These are phyloP conservation scores for Myotis myotis DNA, from an alignment of 2,797 vertebrate genomes.

Conservation along the genomic window DNA sequence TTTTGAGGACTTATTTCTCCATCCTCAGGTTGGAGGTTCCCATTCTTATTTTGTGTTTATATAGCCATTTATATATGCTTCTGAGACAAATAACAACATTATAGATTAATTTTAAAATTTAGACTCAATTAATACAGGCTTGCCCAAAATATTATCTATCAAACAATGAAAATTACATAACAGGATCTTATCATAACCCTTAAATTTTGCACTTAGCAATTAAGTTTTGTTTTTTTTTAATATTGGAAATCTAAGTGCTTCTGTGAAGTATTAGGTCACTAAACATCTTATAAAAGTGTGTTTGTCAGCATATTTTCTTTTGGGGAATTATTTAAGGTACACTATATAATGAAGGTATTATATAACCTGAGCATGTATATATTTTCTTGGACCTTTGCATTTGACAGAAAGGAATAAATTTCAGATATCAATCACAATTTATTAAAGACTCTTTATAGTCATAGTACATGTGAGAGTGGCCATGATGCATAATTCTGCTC, in stretches of 20 bases:
- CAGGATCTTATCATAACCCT: background rate
- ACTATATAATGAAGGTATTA: background rate
- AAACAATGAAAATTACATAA: background rate
- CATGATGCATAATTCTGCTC: background rate
- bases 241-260: background rate
- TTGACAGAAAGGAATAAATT: background rate
- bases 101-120: constrained; percentile 11
- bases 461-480: background rate
- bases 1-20: background rate
- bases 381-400: background rate
- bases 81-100: background rate
- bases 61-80: background rate
- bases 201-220: background rate
- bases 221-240: background rate
- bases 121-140: background rate
- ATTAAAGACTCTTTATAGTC: background rate
- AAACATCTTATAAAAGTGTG: background rate
- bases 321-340: background rate
- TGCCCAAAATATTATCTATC: background rate
- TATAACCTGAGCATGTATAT: background rate
- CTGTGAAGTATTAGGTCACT: background rate
- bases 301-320: background rate
- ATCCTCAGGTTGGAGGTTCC: background rate
- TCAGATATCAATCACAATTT: background rate
- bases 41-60: background rate